Percentiles rank a stretch among this genome's conserved stretches.
Conservation (phyloP, 2,797 vertebrate species). For the Labroides dimidiatus region DNA sequence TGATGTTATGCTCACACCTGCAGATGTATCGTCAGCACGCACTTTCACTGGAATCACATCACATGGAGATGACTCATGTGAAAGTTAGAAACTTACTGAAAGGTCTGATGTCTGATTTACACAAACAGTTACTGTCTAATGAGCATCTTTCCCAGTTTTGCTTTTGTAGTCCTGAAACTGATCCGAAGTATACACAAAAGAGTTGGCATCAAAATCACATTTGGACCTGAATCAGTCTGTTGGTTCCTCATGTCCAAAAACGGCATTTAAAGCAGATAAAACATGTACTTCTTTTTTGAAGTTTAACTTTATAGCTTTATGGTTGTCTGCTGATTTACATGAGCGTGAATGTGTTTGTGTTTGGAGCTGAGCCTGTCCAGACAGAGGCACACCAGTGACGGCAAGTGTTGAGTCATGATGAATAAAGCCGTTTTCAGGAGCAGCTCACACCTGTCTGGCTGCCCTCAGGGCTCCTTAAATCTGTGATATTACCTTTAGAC, state of each 20-base stretch:
- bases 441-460: slow-evolving; percentile 28
- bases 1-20: slow-evolving; percentile 18
- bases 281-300: background rate
- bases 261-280: background rate
- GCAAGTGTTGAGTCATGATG: slow-evolving; percentile 49
- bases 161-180: slow-evolving; percentile 1
- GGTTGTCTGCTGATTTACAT: background rate
- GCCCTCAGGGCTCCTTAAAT: slow-evolving; percentile 4
- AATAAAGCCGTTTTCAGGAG: slow-evolving; percentile 15
- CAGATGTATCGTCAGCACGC: slow-evolving; percentile 4
- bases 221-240: background rate
- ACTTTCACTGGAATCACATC: slow-evolving; percentile 23
- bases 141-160: slow-evolving; percentile 2
- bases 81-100: slow-evolving; percentile 21
- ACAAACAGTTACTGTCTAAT: slow-evolving; percentile 3
- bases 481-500: background rate
- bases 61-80: slow-evolving; percentile 9
- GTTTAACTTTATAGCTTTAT: background rate
- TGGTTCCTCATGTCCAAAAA: background rate
- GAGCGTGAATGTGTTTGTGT: background rate
- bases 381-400: slow-evolving; percentile 23
- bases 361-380: slow-evolving; percentile 36
- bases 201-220: background rate
- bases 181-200: background rate
- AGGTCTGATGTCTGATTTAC: background rate